Conservation (phyloP, 2,888 invertebrate species). For the Leptinotarsa rubiginosa region DNA sequence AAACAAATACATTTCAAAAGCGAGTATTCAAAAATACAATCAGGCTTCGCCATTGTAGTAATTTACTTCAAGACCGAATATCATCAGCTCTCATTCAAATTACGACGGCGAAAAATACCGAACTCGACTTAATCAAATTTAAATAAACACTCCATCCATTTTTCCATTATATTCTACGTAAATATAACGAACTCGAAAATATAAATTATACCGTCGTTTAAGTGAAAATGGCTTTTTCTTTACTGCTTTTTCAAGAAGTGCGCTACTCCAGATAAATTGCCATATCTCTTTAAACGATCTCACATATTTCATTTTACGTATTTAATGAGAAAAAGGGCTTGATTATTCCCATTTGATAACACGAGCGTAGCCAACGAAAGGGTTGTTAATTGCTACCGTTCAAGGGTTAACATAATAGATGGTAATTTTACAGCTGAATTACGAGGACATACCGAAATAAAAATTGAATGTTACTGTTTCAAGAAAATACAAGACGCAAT, state of each 20-base stretch:
- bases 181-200: constrained; percentile 15
- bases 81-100: neutral
- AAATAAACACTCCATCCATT: constrained; percentile 29
- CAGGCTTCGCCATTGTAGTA: neutral
- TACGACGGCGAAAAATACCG: constrained; percentile 13
- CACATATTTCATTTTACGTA: constrained; percentile 28
- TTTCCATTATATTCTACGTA: constrained; percentile 7
- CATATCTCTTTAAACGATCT: constrained; percentile 29
- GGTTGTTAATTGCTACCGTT: constrained; percentile 20
- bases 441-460: constrained; percentile 16
- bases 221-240: constrained; percentile 14
- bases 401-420: constrained; percentile 20
- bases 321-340: constrained; percentile 25
- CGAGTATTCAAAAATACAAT: neutral
- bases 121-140: constrained; percentile 26
- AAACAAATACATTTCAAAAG: neutral
- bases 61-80: constrained; percentile 4
- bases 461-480: constrained; percentile 10
- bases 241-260: constrained; percentile 20
- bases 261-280: constrained; percentile 25
- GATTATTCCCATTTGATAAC: constrained; percentile 25
- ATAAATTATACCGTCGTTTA: constrained; percentile 22
- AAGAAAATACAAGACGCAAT: neutral
- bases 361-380: constrained; percentile 22
- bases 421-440: constrained; percentile 15